These are phyloP conservation scores for Pelmatolapia mariae DNA, from an alignment of 2,113 vertebrate genomes.

Conservation along the genomic window DNA sequence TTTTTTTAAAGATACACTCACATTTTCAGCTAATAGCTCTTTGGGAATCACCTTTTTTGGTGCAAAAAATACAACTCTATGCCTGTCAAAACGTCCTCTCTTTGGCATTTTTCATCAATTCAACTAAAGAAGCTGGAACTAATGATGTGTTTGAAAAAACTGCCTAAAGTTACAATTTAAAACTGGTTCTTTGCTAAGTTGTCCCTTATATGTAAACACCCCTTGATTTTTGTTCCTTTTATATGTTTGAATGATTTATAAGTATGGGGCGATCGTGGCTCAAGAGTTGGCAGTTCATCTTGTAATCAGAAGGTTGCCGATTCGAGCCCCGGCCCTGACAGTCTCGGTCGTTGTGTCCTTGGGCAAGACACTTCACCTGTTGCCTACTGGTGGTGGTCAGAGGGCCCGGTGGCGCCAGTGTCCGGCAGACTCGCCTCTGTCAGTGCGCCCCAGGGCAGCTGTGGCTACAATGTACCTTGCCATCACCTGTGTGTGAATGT, in stretches of 20 bases:
- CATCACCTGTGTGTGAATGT: not conserved
- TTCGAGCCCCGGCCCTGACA: not conserved
- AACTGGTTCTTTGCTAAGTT: not conserved
- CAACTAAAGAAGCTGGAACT: not conserved
- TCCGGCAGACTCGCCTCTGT: not conserved
- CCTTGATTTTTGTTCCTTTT: not conserved
- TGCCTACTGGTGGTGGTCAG: not conserved
- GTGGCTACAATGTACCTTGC: not conserved
- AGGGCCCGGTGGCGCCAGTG: not conserved
- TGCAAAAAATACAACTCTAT: not conserved
- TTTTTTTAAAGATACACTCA: rapidly evolving
- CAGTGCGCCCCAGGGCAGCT: not conserved
- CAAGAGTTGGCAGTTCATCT: not conserved
- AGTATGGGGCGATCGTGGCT: not conserved
- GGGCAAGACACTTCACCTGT: not conserved
- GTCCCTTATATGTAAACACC: not conserved
- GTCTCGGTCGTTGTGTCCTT: rapidly evolving
- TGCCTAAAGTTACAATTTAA: not conserved
- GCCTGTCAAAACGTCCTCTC: rapidly evolving
- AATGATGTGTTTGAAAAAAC: not conserved
- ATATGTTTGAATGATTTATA: not conserved
- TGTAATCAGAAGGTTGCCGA: not conserved
- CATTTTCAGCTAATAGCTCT: not conserved
- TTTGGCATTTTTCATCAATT: not conserved
- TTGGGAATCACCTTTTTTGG: not conserved